phyloP scores from a whole-genome alignment of 2,888 invertebrate species.

The Orchesella flavescens region DNA sequence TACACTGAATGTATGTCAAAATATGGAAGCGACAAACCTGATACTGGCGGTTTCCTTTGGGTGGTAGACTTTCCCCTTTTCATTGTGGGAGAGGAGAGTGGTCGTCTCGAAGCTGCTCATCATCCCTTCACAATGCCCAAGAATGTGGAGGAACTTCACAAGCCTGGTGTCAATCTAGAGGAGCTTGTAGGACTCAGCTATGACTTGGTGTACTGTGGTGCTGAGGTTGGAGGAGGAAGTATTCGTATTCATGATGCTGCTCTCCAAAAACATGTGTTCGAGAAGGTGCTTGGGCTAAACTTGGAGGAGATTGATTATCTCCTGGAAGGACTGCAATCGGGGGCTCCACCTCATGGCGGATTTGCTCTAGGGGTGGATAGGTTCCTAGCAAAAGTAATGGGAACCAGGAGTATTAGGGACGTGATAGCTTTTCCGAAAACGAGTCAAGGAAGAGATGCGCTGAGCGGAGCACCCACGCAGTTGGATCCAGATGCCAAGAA shows the following conservation, averaged over 20 bases:
- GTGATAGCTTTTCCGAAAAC: conserved; percentile 99
- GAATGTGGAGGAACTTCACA: conserved; percentile 82
- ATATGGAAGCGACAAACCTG: no score
- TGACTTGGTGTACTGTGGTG: no score
- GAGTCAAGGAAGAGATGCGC: conserved; percentile 89
- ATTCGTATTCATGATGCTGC: conserved; percentile 91
- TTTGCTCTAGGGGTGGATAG: no score
- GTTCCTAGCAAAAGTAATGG: conserved; percentile 85
- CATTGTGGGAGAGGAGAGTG: conserved; percentile 78
- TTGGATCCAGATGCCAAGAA: conserved; percentile 83
- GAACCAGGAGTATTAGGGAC: no score
- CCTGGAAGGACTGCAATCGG: no score
- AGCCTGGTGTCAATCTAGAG: conserved; percentile 78
- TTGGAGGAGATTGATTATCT: conserved; percentile 84
- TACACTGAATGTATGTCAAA: no score
- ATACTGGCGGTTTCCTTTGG: no score
- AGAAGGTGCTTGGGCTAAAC: conserved; percentile 83
- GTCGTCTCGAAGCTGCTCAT: conserved; percentile 84
- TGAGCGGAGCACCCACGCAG: conserved; percentile 88
- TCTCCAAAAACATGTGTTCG: conserved; percentile 86
- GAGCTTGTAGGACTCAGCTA: conserved; percentile 83
- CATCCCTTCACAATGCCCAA: conserved; percentile 98
- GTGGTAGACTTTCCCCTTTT: no score
- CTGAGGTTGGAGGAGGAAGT: conserved; percentile 97
- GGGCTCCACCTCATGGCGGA: no score